phyloP scores from a whole-genome alignment of 2,797 vertebrate species.

The Coracias cyanogaster region DNA sequence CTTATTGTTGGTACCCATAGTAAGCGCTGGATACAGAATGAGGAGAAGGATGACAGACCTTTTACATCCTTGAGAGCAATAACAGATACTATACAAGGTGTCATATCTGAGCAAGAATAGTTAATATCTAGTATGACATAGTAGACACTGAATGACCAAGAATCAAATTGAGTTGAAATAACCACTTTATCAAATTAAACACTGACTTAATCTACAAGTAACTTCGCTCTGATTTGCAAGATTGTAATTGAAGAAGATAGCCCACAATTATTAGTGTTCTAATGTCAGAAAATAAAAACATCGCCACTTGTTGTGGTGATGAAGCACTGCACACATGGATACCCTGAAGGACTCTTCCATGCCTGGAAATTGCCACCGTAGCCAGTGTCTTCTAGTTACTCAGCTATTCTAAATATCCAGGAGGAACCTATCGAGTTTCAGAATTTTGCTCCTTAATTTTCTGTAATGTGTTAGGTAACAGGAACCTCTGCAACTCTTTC shows the following conservation, averaged over 20 bases:
- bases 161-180: background rate
- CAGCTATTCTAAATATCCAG: background rate
- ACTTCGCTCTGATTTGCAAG: background rate
- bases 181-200: background rate
- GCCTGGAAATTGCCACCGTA: background rate
- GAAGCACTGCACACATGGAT: background rate
- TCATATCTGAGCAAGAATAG: background rate
- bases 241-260: background rate
- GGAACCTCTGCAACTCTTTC: background rate
- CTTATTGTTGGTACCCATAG: background rate
- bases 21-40: background rate
- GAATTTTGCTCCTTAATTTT: background rate
- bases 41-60: fast-evolving
- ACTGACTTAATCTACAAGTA: background rate
- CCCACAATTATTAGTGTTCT: background rate
- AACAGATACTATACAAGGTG: background rate
- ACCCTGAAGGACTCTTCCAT: background rate
- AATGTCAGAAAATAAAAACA: background rate
- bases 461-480: background rate
- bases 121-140: background rate
- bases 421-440: fast-evolving
- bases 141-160: background rate
- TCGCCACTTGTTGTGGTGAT: background rate
- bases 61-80: background rate
- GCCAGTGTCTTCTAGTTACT: background rate